Conservation (phyloP, 35 echinoderm and acorn worm species). For the Diadema setosum region DNA sequence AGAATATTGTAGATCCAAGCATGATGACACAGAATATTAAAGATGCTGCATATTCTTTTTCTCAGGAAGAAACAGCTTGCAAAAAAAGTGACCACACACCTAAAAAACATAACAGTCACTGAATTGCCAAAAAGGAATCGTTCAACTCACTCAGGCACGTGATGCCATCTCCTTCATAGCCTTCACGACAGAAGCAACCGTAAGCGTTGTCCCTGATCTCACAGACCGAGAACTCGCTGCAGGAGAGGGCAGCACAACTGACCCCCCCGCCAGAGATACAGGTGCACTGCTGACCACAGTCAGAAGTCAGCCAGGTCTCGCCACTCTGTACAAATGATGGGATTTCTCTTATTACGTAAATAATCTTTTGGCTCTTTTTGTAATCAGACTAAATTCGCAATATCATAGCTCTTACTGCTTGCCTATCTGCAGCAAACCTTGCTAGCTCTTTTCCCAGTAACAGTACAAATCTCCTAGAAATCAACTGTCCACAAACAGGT, state of each 20-base stretch:
- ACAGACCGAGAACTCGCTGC: constrained; percentile 25
- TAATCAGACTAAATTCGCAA: background rate
- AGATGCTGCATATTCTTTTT: background rate
- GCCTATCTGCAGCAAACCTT: too few species aligned
- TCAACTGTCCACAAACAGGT: too few species aligned
- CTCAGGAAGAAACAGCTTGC: background rate
- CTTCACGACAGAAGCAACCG: constrained; percentile 14
- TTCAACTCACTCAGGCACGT: constrained; percentile 8
- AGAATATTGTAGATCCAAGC: too few species aligned
- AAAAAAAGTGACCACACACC: too few species aligned
- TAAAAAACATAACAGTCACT: too few species aligned
- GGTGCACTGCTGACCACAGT: background rate
- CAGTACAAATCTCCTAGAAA: too few species aligned
- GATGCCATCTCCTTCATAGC: constrained; percentile 44
- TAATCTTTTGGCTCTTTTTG: background rate
- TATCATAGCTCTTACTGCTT: too few species aligned
- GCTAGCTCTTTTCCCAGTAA: too few species aligned
- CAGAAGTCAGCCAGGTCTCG: background rate
- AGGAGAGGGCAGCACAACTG: background rate
- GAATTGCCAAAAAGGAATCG: too few species aligned
- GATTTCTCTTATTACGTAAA: background rate
- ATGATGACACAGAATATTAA: too few species aligned
- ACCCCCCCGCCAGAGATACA: background rate
- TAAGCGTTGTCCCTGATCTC: background rate
- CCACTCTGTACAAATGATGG: background rate